Base-by-base conservation (phyloP, 1,140 invertebrate genomes). In the Heliconius himera region DNA sequence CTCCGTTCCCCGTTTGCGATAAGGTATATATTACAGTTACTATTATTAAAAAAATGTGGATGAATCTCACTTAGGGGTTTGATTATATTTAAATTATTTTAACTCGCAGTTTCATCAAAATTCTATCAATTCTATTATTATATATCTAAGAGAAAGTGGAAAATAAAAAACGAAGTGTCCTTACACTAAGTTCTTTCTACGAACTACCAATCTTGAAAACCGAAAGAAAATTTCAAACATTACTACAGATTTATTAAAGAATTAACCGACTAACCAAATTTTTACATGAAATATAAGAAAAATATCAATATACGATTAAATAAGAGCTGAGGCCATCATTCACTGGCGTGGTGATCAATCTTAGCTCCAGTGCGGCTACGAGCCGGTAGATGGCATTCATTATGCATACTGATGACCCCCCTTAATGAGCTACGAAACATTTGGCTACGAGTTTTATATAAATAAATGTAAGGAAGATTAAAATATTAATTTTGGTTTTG, bases 341-440 rank as follows among this genome's bases (percentile, higher is more conserved):
- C 89, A 91, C 80, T 41, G 71, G 18, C 29, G 77, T 66, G 77
- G 86, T 80, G 83, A 93, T 92, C 91, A 89, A 92, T 92, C 90
- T 90, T 83, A 74, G 71, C 85, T 84, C 80, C 88, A 90, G 92
- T 93, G 90, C 89, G 78, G 81, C 81, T 85, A 79, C 78, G 74
- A 74, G 75, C 84, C 83, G 84, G 83, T 89, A 91, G 91, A 88
- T 93, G 93, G 93, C 89, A 95, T 95, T 95, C 90, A 94, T 95
- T 95, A 95, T 95, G 95, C 93, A 95, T 95, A 95, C 95, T 95
- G 95, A 95, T 95, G 95, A 95, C 94, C 94, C 82, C 81, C 83
- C 77, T 87, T 95, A 95, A 95, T 95, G 94, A 95, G 90, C 90
- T 89, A 88, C 84, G 84, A 86, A 89, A 90, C 88, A 80, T 83